Base-by-base conservation (phyloP, 1,140 invertebrate genomes). In the Formica exsecta region DNA sequence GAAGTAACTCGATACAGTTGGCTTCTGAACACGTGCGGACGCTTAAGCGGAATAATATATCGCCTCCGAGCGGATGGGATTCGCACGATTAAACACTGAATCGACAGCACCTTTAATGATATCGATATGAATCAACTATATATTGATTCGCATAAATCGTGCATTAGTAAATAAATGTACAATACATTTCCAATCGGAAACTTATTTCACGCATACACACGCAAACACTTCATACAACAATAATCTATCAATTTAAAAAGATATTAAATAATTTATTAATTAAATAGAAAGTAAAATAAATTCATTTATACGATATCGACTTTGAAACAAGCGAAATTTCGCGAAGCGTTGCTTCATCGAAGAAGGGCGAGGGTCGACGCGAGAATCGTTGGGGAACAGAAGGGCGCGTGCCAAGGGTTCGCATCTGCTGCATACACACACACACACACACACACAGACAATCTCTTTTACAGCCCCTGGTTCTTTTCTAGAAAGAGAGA, bases 321-420 rank as follows among this genome's bases (percentile, higher is more conserved):
- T n/a, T 73, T 1, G 13, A 54, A 22, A 2, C 0, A 7, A 48
- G 22, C 41, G 32, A 41, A 16, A 32, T 8, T 71, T 71, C 7
- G 22, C 22, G 41, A 51, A 48, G 36, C 36, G 48, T 19, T n/a
- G 38, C n/a, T 32, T 19, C 8, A 59, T 51, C n/a, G 65, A 51
- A 0, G 36, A 71, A 38, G 25, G 19, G 16, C 48, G 66, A 62
- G 25, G 68, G 6, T 22, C 19, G 16, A 6, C 44, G 70, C 80
- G 89, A 90, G 89, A 66, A 62, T 66, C 81, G 64, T 79, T 90
- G 85, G 2, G 3, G 29, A 73, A 73, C 74, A 90, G 86, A 93
- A 90, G 92, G 93, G 92, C 93, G 93, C 93, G 93, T 93, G 93
- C 92, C 93, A 92, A 92, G 91, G 92, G 91, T 92, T 91, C 91